A percentile compares a stretch with the other conserved stretches of the same genome.
Conservation (phyloP, 2,888 invertebrate species). For the Busseola fusca region DNA sequence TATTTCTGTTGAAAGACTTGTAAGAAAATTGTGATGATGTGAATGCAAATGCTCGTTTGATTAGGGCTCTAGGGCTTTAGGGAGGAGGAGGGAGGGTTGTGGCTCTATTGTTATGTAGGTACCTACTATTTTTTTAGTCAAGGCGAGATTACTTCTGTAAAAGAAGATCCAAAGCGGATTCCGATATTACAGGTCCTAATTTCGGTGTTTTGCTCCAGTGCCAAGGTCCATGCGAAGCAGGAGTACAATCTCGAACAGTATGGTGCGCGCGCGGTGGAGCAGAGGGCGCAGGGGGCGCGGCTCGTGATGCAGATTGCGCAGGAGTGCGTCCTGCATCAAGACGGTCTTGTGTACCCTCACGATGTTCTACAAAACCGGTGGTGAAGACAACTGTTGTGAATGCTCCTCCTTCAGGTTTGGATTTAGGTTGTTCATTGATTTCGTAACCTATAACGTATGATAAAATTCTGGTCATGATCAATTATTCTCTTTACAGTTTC, state of each 20-base stretch:
- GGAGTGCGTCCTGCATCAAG: constrained; percentile 84
- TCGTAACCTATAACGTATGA: background rate
- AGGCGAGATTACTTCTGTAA: no score
- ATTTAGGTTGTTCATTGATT: background rate
- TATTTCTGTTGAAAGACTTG: constrained; percentile 1
- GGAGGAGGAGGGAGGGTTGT: no score
- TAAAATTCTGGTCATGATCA: background rate
- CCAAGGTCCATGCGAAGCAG: constrained; percentile 85
- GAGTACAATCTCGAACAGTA: constrained; percentile 86
- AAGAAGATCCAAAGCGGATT: background rate
- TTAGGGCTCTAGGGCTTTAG: background rate
- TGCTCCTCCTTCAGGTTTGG: constrained; percentile 70
- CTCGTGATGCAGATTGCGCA: constrained; percentile 82
- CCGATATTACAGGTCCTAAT: background rate
- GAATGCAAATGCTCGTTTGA: constrained; percentile 26
- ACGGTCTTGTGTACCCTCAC: constrained; percentile 78
- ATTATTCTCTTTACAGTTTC: constrained; percentile 66
- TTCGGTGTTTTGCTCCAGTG: constrained; percentile 70
- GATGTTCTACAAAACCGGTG: constrained; percentile 77
- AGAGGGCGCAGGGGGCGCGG: constrained; percentile 77
- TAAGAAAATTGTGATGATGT: background rate
- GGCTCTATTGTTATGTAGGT: no score
- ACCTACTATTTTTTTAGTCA: no score
- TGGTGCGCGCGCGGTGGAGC: constrained; percentile 86
- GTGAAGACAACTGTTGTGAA: constrained; percentile 71